phyloP scores from a whole-genome alignment of 1,140 invertebrate species.

The Galendromus occidentalis region DNA sequence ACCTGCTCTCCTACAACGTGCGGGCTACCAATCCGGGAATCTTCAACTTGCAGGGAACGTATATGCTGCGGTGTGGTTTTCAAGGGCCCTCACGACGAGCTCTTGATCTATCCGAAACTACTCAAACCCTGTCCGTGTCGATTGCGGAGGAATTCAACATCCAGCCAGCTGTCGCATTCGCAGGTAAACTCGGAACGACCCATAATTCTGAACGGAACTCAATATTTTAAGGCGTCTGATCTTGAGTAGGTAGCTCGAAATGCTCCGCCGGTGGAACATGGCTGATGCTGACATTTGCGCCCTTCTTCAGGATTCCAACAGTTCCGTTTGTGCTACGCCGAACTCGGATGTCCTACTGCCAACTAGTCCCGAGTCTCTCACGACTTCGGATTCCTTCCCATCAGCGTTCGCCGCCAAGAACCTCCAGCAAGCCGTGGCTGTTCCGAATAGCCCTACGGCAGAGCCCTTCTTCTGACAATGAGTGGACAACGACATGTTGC shows the following conservation, averaged over 20 bases:
- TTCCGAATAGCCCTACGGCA: no score
- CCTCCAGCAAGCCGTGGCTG: no score
- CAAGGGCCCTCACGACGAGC: conserved; percentile 41
- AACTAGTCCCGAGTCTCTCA: conserved; percentile 5
- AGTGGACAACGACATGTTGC: no score
- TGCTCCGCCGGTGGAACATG: no score
- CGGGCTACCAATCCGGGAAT: no score
- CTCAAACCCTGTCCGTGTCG: conserved; percentile 38
- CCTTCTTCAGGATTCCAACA: neutral
- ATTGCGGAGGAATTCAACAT: neutral
- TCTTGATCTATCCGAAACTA: conserved; percentile 40
- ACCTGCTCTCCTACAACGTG: no score
- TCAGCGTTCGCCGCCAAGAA: neutral
- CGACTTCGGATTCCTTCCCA: conserved; percentile 1
- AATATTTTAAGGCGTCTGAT: neutral
- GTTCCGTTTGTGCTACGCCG: conserved; percentile 7
- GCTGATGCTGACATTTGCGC: no score
- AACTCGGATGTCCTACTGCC: conserved; percentile 5
- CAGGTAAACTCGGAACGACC: neutral
- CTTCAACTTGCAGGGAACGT: conserved; percentile 36
- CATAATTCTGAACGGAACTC: neutral
- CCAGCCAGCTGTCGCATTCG: conserved; percentile 1
- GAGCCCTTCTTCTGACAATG: no score
- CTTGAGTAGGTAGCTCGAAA: neutral
- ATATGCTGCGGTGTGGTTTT: conserved; percentile 53